Conservation (phyloP, 2,113 vertebrate species). For the Pachypanchax playfairii region DNA sequence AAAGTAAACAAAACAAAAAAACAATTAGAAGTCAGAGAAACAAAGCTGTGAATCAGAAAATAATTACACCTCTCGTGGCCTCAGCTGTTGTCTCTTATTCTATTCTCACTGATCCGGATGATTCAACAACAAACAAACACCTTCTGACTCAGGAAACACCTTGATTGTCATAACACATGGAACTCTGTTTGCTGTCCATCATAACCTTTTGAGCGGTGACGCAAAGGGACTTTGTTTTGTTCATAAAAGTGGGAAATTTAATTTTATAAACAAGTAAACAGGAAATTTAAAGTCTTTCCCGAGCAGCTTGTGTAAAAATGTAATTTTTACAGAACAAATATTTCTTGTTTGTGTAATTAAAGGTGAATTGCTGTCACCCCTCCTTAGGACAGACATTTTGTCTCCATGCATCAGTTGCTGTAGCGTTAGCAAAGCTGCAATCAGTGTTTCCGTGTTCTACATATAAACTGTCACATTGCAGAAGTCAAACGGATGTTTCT, state of each 20-base stretch:
- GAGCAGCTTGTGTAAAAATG: conserved; percentile 28
- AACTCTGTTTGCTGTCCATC: conserved; percentile 23
- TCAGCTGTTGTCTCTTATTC: conserved; percentile 10
- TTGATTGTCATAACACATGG: not conserved
- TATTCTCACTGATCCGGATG: conserved; percentile 21
- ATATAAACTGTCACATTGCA: conserved; percentile 52
- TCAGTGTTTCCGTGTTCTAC: conserved; percentile 23
- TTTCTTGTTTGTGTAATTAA: conserved; percentile 21
- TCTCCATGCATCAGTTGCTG: conserved; percentile 14
- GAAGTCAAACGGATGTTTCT: conserved; percentile 39
- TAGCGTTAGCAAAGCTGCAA: conserved; percentile 34
- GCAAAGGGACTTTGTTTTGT: conserved; percentile 50
- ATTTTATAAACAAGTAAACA: conserved; percentile 50
- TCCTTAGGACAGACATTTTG: conserved; percentile 34
- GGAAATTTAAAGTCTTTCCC: conserved; percentile 14
- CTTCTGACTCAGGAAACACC: not conserved
- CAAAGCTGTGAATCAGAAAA: conserved; percentile 40
- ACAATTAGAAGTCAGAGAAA: conserved; percentile 42
- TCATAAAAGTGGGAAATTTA: conserved; percentile 16
- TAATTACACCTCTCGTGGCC: conserved; percentile 34
- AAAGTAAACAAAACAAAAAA: conserved; percentile 25
- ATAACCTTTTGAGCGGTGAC: conserved; percentile 29
- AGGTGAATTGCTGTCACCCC: conserved; percentile 15
- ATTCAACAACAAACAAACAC: conserved; percentile 6
- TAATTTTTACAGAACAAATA: conserved; percentile 27